Evolutionary conservation across 2,113 vertebrate genomes (phyloP).

Genomic region (Trinectes maculatus): DNA sequence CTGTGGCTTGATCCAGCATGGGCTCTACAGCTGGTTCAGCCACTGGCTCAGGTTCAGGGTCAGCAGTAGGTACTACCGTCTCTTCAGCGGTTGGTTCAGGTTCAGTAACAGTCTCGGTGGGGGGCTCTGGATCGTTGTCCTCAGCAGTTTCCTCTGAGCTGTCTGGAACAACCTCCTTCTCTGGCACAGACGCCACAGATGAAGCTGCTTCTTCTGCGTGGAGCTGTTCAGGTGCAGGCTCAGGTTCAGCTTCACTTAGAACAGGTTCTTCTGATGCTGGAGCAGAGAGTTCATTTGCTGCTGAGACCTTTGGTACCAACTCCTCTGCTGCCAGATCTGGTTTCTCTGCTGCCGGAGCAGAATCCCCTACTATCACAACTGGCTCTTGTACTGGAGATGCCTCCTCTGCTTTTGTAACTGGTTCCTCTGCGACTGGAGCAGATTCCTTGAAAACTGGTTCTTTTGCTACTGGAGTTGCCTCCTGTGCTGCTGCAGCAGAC

Average conservation of each 20-base stretch:
- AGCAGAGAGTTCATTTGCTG: conserved; percentile 11
- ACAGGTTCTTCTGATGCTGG: conserved; percentile 42
- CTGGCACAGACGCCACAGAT: conserved; percentile 29
- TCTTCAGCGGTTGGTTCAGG: conserved; percentile 54
- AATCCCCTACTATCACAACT: conserved; percentile 4
- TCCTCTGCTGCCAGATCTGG: background rate
- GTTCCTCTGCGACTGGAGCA: conserved; percentile 12
- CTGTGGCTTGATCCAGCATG: conserved; percentile 16
- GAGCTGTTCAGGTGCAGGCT: conserved; percentile 38
- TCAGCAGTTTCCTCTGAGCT: conserved; percentile 19
- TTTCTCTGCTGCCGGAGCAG: background rate
- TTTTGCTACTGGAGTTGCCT: background rate
- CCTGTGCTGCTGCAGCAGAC: background rate
- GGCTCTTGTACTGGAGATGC: background rate
- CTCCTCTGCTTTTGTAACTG: background rate
- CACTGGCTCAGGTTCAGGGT: conserved; percentile 33
- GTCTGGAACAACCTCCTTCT: conserved; percentile 18
- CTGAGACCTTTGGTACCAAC: background rate
- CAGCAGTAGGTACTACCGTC: conserved; percentile 28
- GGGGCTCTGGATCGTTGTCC: conserved; percentile 42
- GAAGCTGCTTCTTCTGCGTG: conserved; percentile 35
- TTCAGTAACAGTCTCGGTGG: conserved; percentile 52
- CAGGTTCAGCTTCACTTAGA: conserved; percentile 23
- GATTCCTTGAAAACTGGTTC: conserved; percentile 15
- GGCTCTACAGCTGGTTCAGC: conserved; percentile 24